Conservation (phyloP, 2,888 invertebrate genomes). For the Pollenia labialis region DNA sequence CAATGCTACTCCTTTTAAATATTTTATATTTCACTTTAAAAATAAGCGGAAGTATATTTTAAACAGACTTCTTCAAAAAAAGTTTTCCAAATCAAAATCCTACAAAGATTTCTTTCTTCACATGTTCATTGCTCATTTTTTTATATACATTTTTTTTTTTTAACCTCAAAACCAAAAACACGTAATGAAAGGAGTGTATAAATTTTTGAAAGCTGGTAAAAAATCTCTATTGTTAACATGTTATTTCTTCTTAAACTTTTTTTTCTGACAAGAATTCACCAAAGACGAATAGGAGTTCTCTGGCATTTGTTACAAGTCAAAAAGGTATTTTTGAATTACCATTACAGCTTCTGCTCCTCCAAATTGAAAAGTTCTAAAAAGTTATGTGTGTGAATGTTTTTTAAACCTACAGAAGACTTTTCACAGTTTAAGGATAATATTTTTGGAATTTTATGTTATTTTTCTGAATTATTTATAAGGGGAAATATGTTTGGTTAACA, state of each 20-base stretch:
- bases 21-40: too few relatives aligned
- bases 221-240: conserved; percentile 12
- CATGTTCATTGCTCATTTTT: neutral
- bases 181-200: neutral
- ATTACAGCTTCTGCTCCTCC: neutral
- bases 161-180: neutral
- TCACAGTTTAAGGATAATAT: conserved; percentile 14
- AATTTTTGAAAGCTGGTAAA: neutral
- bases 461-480: neutral
- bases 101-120: neutral
- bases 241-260: neutral
- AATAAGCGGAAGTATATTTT: too few relatives aligned
- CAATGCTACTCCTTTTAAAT: too few relatives aligned
- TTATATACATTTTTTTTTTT: neutral
- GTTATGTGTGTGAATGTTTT: neutral
- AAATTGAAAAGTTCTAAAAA: neutral
- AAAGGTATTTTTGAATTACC: neutral
- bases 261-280: conserved; percentile 3
- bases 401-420: neutral
- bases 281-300: neutral
- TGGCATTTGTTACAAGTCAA: neutral
- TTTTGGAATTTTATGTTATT: neutral
- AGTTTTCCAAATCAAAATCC: neutral
- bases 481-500: too few relatives aligned
- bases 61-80: neutral